Base-by-base conservation (phyloP, 2,797 vertebrate genomes). In the Ctenopoma kingsleyae region DNA sequence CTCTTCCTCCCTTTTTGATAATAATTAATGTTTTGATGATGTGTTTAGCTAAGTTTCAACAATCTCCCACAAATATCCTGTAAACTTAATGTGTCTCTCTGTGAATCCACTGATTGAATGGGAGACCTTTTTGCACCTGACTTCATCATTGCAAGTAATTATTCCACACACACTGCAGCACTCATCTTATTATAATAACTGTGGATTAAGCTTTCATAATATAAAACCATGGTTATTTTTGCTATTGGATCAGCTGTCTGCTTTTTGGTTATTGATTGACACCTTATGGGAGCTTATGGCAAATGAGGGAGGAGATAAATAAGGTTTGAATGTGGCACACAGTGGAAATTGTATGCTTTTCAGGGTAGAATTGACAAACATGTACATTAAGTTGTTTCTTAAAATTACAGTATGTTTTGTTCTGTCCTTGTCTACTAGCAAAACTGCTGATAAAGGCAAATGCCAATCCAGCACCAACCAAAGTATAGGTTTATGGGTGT, bases 221-320 rank as follows among this genome's bases (percentile, higher is more conserved):
- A 50, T 43, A 57, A 73, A 79, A 62, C 41, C 51, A 40, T 11
- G 35, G 9, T 3, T 30, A 53, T 71, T 75, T 66, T 46, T 22
- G 8, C 16, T 35, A 47, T 77, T 80, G 67, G 25, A 70, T 85
- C 53, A 54, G 66, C 78, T 44, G 78, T 73, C 70, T 71, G 78
- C 64, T 68, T 85, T 74, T 74, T 53, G n/a, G 22, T 71, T 76
- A 73, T 58, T 84, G 58, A 78, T 68, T 80, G 66, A 83, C 77
- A 65, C 47, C 52, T 81, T 71, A 60, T 55, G 41, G 67, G 49
- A 72, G 78, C 56, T 80, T 65, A 52, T 56, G 67, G 82, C 63
- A 79, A 84, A 85, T 71, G 49, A 75, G 22, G 27, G 36, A 25
- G 23, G 19, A 35, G 40, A 49, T 13, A 52, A 78, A 67, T 35